Evolutionary conservation across 2,113 vertebrate genomes (phyloP).

Genomic region (Chiloscyllium plagiosum): DNA sequence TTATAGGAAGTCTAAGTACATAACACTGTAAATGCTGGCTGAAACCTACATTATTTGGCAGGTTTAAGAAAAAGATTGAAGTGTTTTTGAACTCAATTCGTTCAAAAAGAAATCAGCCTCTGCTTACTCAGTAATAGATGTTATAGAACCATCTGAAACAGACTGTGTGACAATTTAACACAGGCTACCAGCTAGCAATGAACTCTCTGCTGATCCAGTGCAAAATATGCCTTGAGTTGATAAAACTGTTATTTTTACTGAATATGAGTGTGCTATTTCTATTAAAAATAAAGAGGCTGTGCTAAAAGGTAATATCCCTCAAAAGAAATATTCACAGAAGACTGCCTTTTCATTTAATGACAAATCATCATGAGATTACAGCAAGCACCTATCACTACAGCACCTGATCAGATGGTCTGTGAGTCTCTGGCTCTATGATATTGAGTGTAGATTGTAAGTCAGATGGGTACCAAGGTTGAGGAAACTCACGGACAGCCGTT

Average conservation of each 20-base stretch:
- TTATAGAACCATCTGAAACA: slow-evolving; percentile 34
- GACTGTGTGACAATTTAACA: slow-evolving; percentile 33
- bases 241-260: slow-evolving; percentile 27
- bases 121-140: slow-evolving; percentile 15
- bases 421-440: slow-evolving; percentile 65
- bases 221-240: slow-evolving; percentile 20
- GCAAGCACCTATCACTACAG: slow-evolving; percentile 50
- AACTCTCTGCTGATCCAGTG: slow-evolving; percentile 23
- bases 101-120: slow-evolving; percentile 27
- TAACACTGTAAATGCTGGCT: not conserved
- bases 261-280: slow-evolving; percentile 44
- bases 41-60: not conserved
- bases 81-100: slow-evolving; percentile 17
- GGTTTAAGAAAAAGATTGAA: slow-evolving; percentile 15
- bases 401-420: slow-evolving; percentile 66
- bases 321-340: slow-evolving; percentile 66
- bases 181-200: slow-evolving; percentile 15
- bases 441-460: slow-evolving; percentile 72
- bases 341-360: slow-evolving; percentile 64
- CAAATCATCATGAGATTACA: slow-evolving; percentile 64
- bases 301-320: slow-evolving; percentile 52
- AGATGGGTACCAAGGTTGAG: slow-evolving; percentile 72
- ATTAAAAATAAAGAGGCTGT: slow-evolving; percentile 42
- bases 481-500: slow-evolving; percentile 69
- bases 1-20: slow-evolving; percentile 19